phyloP scores from a whole-genome alignment of 2,888 invertebrate genomes.

The Drosophila colorata region DNA sequence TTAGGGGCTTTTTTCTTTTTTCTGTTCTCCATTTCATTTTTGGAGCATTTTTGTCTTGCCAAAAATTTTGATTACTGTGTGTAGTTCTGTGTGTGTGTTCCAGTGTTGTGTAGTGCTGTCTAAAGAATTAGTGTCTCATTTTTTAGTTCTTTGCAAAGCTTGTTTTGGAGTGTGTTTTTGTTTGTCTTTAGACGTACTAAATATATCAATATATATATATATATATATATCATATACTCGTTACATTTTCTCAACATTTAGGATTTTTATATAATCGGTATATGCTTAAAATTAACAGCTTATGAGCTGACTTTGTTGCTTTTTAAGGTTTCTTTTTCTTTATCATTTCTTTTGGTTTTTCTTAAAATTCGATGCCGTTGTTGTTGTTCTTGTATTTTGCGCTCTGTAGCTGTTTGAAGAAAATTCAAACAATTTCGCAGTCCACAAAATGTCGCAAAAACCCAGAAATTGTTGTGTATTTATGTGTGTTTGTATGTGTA shows the following conservation, averaged over 20 bases:
- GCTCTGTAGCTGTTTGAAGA: constrained; percentile 38
- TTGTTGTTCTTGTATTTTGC: background rate
- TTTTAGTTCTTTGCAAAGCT: constrained; percentile 37
- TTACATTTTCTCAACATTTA: constrained; percentile 44
- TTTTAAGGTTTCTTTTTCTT: constrained; percentile 5
- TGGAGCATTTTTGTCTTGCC: constrained; percentile 32
- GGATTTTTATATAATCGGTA: constrained; percentile 40
- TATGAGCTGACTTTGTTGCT: constrained; percentile 41
- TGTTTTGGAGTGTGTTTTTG: constrained; percentile 15
- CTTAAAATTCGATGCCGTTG: constrained; percentile 47
- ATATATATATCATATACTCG: constrained; percentile 39
- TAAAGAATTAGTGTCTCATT: constrained; percentile 19
- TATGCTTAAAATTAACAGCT: constrained; percentile 41
- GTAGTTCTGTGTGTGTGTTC: constrained; percentile 11
- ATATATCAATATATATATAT: constrained; percentile 4
- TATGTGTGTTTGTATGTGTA: constrained; percentile 16
- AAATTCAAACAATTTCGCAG: constrained; percentile 52
- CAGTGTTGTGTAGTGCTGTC: constrained; percentile 33
- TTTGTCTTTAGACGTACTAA: constrained; percentile 17
- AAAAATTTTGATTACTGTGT: constrained; percentile 47
- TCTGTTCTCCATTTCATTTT: constrained; percentile 9
- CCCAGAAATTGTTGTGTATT: constrained; percentile 40
- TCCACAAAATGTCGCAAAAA: constrained; percentile 61
- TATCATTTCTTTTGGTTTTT: background rate
- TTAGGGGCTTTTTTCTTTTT: constrained; percentile 11